Evolutionary conservation across 2,797 vertebrate genomes (phyloP).

Genomic region (Staurois parvus): DNA sequence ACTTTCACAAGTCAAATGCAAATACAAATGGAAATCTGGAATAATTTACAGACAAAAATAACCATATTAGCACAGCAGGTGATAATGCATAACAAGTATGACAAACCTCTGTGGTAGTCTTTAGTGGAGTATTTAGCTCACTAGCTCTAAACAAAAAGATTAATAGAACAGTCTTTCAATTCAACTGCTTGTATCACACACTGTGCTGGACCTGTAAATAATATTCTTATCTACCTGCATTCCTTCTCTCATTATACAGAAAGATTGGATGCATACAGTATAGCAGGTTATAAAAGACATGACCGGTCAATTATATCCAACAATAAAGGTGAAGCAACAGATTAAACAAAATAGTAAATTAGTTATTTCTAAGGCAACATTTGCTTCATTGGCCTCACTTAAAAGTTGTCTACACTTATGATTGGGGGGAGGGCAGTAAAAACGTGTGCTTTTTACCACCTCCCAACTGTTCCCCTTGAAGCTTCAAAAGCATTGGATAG

Average conservation of each 20-base stretch:
- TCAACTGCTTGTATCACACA: background rate
- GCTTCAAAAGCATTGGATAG: too few species aligned
- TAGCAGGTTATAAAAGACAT: too few species aligned
- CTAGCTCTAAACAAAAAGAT: background rate
- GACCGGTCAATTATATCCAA: too few species aligned
- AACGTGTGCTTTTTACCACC: too few species aligned
- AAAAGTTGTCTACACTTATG: too few species aligned
- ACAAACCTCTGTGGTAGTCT: background rate
- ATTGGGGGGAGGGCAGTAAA: too few species aligned
- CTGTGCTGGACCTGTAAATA: background rate
- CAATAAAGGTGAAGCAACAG: too few species aligned
- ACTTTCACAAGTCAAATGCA: slow-evolving; percentile 9
- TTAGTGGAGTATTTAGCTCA: background rate
- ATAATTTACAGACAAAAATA: slow-evolving; percentile 14
- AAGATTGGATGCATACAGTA: too few species aligned
- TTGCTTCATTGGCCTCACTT: too few species aligned
- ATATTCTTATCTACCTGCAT: background rate
- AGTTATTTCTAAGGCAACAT: too few species aligned
- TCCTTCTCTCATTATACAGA: background rate
- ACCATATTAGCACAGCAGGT: background rate
- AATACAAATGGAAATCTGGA: slow-evolving; percentile 1
- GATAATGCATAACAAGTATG: background rate
- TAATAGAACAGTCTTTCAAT: background rate
- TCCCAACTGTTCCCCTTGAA: too few species aligned
- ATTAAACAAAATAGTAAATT: too few species aligned